These are phyloP conservation scores for Notothenia rossii DNA, from an alignment of 2,113 vertebrate genomes.

Conservation along the genomic window DNA sequence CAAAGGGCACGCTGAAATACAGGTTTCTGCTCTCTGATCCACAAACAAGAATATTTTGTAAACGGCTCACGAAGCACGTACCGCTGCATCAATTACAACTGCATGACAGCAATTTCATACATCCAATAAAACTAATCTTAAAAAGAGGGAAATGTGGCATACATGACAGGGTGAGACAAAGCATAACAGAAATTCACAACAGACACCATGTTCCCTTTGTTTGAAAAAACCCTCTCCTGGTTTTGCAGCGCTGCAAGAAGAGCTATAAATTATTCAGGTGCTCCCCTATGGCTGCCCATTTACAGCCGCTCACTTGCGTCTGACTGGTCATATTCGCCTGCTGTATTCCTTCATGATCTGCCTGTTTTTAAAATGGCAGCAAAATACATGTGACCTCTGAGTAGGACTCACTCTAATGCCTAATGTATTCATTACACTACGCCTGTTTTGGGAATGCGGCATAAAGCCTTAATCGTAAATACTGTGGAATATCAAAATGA, in stretches of 20 bases:
- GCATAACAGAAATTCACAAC: constrained; percentile 39
- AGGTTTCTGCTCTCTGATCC: constrained; percentile 30
- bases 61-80: constrained; percentile 1
- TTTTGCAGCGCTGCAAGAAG: constrained; percentile 70
- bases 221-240: constrained; percentile 64
- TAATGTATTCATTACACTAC: constrained; percentile 77
- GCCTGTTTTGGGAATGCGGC: constrained; percentile 15
- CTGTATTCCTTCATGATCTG: constrained; percentile 51
- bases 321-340: constrained; percentile 62
- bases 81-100: constrained; percentile 38
- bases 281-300: constrained; percentile 70
- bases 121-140: constrained; percentile 38
- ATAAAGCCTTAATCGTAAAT: constrained; percentile 62
- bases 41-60: constrained; percentile 14
- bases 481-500: constrained; percentile 65
- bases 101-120: constrained; percentile 44
- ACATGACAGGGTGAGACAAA: constrained; percentile 45
- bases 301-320: constrained; percentile 66
- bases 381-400: constrained; percentile 72
- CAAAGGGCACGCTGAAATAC: constrained; percentile 38
- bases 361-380: constrained; percentile 71
- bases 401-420: constrained; percentile 65
- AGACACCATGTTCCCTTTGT: constrained; percentile 65
- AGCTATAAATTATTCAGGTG: constrained; percentile 77
- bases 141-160: constrained; percentile 27